Evolutionary conservation across 2,113 vertebrate genomes (phyloP), one percentile per base, ranked within the genome.

Genomic region (Podarcis muralis): DNA sequence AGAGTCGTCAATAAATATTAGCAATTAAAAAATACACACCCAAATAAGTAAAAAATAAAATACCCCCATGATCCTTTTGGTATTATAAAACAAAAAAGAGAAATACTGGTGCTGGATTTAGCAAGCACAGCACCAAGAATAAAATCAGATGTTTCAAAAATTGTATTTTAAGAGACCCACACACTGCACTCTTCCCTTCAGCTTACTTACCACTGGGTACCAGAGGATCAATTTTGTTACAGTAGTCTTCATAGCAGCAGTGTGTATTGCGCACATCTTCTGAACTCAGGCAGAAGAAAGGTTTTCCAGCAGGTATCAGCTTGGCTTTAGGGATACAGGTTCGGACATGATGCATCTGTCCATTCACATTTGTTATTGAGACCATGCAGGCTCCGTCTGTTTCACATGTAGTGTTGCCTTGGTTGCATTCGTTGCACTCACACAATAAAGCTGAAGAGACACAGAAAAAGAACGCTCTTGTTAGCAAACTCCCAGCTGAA

Each of bases 351-450:
- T 98, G 97, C 86, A 98, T 97, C 84, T 97, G 95, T 0, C 98
- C 98, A 0, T 98, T 92, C 90, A 97, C 97, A 95, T 97, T 97
- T 94, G 97, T 98, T 5, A 98, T 99, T 0, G 99, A 99, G 86
- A 98, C 98, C 98, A 99, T 98, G 96, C 99, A 99, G 62, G 98
- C 99, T 0, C 99, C 99, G 27, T 99, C 98, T 0, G 99, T 99
- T 91, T 99, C 98, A 1, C 99, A 99, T 2, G 98, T 99, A 94
- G 96, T 98, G 92, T 98, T 98, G 0, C 96, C 96, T 95, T 98
- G 98, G 82, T 98, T 97, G 94, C 99, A 99, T 93, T 96, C 97
- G 1, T 98, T 98, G 94, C 99, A 99, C 57, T 98, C 96, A 87
- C 99, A 99, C 8, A 96, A 97, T 92, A 99, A 93, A 93, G 97